These are phyloP conservation scores for Cynodonichthys magdalenae DNA, from an alignment of 2,797 vertebrate species.

Conservation along the genomic window DNA sequence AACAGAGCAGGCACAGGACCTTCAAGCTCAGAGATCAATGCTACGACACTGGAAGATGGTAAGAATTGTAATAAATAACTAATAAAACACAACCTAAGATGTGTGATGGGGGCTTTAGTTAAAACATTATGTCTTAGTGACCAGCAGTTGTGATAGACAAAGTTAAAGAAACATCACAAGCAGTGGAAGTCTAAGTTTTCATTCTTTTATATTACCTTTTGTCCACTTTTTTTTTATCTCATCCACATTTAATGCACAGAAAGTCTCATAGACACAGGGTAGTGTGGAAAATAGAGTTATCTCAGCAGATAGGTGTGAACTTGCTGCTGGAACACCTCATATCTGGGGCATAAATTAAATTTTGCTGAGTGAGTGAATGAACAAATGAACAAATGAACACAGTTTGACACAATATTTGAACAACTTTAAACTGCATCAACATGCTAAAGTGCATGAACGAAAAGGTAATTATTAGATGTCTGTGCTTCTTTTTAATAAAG, in stretches of 20 bases:
- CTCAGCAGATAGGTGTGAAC: constrained; percentile 14
- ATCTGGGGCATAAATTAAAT: constrained; percentile 1
- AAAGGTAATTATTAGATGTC: neutral
- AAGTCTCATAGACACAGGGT: constrained; percentile 24
- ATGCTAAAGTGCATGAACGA: neutral
- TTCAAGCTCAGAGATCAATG: constrained; percentile 97
- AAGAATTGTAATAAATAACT: constrained; percentile 31
- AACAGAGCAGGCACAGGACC: constrained; percentile 96
- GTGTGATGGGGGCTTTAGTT: neutral
- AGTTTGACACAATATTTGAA: neutral
- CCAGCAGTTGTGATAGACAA: neutral
- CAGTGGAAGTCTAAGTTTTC: constrained; percentile 8
- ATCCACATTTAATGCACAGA: constrained; percentile 36
- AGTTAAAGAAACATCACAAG: constrained; percentile 1
- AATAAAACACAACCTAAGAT: neutral
- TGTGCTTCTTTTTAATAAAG: neutral
- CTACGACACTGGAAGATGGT: constrained; percentile 97
- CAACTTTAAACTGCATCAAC: neutral
- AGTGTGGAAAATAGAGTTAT: constrained; percentile 17
- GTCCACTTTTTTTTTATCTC: constrained; percentile 22
- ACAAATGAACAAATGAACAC: constrained; percentile 6
- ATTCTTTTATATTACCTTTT: constrained; percentile 9
- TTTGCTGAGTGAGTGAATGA: constrained; percentile 4
- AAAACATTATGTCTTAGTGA: neutral
- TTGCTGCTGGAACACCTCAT: constrained; percentile 1